Percentiles rank a stretch among this genome's conserved stretches.
phyloP scores from a whole-genome alignment of 1,140 invertebrate species.

The Drosophila neocordata region DNA sequence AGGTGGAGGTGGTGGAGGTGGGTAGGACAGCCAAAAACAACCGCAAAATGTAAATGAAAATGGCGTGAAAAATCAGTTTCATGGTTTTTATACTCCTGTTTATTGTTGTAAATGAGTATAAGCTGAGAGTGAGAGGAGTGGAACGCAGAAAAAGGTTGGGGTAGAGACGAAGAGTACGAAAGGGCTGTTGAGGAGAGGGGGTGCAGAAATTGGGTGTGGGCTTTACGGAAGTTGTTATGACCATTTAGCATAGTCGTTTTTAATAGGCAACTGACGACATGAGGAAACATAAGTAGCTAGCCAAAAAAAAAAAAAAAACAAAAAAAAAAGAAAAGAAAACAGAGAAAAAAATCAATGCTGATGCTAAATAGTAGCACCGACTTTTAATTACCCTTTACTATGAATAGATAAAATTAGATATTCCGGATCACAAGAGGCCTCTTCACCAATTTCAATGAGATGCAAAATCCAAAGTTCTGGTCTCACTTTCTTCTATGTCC shows the following conservation, averaged over 20 bases:
- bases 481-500: no score
- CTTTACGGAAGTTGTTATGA: conserved; percentile 72
- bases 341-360: no score
- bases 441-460: no score
- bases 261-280: conserved; percentile 41
- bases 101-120: conserved; percentile 75
- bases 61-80: conserved; percentile 81
- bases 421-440: no score
- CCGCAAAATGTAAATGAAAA: conserved; percentile 75
- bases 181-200: background rate
- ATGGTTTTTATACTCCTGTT: conserved; percentile 80
- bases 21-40: conserved; percentile 35
- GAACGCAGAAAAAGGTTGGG: no score
- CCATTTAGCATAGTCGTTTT: conserved; percentile 69
- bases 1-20: background rate
- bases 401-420: no score
- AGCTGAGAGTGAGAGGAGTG: background rate
- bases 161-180: background rate
- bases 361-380: no score
- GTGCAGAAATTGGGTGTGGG: conserved; percentile 31
- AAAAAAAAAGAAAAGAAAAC: background rate
- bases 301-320: background rate
- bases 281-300: conserved; percentile 27
- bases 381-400: background rate
- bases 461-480: no score